Percentiles rank a stretch among this genome's conserved stretches.
phyloP scores from a whole-genome alignment of 2,797 vertebrate genomes.

The Champsocephalus gunnari region DNA sequence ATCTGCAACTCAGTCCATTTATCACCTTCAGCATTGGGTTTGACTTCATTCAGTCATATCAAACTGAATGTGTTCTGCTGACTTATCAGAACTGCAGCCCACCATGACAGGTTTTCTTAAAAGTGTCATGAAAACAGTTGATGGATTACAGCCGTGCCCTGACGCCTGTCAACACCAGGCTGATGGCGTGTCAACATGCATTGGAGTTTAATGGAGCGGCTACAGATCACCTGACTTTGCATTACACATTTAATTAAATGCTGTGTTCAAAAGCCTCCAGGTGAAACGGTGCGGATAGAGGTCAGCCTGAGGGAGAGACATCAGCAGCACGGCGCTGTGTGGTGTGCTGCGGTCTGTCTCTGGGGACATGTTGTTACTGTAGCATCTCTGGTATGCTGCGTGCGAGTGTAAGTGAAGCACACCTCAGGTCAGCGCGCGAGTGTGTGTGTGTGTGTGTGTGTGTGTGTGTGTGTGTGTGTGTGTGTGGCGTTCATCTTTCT shows the following conservation, averaged over 20 bases:
- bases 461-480: too few species aligned
- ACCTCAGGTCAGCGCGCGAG: slow-evolving; percentile 41
- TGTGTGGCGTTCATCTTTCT: background rate
- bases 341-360: slow-evolving; percentile 33
- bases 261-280: slow-evolving; percentile 9
- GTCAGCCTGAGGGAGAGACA: slow-evolving; percentile 28
- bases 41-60: slow-evolving; percentile 16
- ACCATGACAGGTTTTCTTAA: background rate
- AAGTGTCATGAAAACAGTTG: slow-evolving; percentile 1
- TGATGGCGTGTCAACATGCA: slow-evolving; percentile 2
- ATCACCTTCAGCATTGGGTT: slow-evolving; percentile 1
- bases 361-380: slow-evolving; percentile 25
- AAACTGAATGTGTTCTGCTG: slow-evolving; percentile 1
- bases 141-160: background rate
- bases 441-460: background rate
- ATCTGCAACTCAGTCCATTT: slow-evolving; percentile 13
- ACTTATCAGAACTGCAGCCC: background rate
- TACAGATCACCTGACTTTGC: slow-evolving; percentile 11
- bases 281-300: slow-evolving; percentile 16
- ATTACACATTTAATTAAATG: slow-evolving; percentile 13
- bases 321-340: slow-evolving; percentile 27
- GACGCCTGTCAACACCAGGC: slow-evolving; percentile 6
- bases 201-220: background rate
- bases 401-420: slow-evolving; percentile 41
- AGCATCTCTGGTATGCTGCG: slow-evolving; percentile 45